A percentile compares a stretch with the other conserved stretches of the same genome.
phyloP scores from a whole-genome alignment of 2,888 invertebrate species.

The Magallana nippona region DNA sequence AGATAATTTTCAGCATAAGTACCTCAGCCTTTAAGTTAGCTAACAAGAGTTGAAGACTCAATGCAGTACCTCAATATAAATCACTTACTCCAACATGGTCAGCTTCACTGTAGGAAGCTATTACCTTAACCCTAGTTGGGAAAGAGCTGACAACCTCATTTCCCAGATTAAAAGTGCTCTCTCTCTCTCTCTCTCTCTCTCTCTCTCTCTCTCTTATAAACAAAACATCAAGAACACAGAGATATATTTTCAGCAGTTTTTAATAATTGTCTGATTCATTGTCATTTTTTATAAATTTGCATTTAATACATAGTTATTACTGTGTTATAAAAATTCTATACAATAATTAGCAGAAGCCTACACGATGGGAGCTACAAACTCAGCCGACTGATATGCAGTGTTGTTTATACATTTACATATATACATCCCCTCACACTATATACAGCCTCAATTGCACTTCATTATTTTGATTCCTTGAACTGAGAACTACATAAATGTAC shows the following conservation, averaged over 20 bases:
- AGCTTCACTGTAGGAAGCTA: too few relatives aligned
- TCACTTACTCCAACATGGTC: too few relatives aligned
- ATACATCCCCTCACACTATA: slow-evolving; percentile 17
- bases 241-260: slow-evolving; percentile 24
- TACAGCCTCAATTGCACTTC: slow-evolving; percentile 18
- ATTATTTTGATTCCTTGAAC: slow-evolving; percentile 29
- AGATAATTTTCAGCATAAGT: too few relatives aligned
- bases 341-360: slow-evolving; percentile 31
- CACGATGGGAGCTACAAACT: slow-evolving; percentile 17
- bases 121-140: too few relatives aligned
- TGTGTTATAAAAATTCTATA: slow-evolving; percentile 34
- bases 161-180: too few relatives aligned
- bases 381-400: slow-evolving; percentile 4
- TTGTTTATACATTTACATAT: slow-evolving; percentile 20
- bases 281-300: slow-evolving; percentile 31
- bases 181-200: too few relatives aligned
- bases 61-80: too few relatives aligned
- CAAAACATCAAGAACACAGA: background rate
- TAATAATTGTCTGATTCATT: slow-evolving; percentile 33
- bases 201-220: background rate
- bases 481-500: background rate
- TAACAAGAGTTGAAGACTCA: too few relatives aligned
- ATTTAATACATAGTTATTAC: slow-evolving; percentile 29
- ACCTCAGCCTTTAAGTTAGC: too few relatives aligned
- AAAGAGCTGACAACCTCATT: too few relatives aligned